Conservation (phyloP, 2,113 vertebrate species). For the Miniopterus natalensis region DNA sequence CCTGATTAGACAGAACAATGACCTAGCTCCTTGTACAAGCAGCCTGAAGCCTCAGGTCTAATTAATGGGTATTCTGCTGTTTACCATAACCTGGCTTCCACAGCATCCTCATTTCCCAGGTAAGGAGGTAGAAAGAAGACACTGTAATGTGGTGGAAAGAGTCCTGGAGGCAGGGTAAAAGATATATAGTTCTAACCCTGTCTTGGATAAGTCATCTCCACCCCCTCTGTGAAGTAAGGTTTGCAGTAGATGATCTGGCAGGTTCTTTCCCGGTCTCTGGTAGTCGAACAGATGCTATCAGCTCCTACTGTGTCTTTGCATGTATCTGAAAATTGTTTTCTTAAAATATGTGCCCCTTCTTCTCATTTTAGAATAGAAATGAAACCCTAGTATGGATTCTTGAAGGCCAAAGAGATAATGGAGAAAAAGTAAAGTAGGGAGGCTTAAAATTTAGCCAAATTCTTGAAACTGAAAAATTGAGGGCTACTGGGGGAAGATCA, state of each 20-base stretch:
- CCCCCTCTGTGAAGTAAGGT: neutral
- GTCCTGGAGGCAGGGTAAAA: neutral
- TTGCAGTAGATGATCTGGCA: constrained; percentile 1
- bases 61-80: neutral
- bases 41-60: neutral
- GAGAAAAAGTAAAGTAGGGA: neutral
- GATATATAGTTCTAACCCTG: neutral
- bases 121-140: neutral
- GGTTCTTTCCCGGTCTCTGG: neutral
- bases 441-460: neutral
- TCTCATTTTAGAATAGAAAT: constrained; percentile 54
- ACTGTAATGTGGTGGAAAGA: neutral
- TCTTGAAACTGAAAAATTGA: constrained; percentile 20
- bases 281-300: constrained; percentile 2
- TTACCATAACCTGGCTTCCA: neutral
- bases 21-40: neutral
- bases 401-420: neutral
- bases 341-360: constrained; percentile 30
- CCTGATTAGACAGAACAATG: neutral
- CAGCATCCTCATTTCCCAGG: neutral
- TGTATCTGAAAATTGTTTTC: constrained; percentile 43
- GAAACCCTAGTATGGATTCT: neutral
- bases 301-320: constrained; percentile 9
- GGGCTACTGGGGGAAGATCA: neutral
- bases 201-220: constrained; percentile 12